A percentile compares a stretch with the other conserved stretches of the same genome.
Conservation (phyloP, 1,140 invertebrate species). For the Temnothorax curvispinosus region DNA sequence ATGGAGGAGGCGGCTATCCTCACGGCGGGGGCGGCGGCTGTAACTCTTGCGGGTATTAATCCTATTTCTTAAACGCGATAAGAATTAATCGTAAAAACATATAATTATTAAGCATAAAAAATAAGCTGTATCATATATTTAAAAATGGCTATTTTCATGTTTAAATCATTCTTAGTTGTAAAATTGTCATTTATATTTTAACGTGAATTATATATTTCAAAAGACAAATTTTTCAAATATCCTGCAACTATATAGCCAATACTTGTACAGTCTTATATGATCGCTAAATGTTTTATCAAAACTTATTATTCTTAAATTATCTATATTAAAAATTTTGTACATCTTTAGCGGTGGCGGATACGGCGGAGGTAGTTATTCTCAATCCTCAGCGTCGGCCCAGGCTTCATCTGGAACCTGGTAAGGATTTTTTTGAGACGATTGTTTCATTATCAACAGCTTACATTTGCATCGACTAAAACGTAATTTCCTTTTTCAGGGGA, state of each 20-base stretch:
- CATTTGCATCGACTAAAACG: not conserved
- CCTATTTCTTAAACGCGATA: not conserved
- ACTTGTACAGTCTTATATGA: not conserved
- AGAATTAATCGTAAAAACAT: not conserved
- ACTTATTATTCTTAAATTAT: not conserved
- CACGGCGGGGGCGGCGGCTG: conserved; percentile 29
- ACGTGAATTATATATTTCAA: not conserved
- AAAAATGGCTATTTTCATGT: not conserved
- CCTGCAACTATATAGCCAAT: not conserved
- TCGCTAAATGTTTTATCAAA: not conserved
- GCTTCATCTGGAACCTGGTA: conserved; percentile 71
- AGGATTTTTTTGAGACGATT: not conserved
- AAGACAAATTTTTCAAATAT: not conserved
- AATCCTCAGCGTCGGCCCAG: conserved; percentile 70
- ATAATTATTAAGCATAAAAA: not conserved
- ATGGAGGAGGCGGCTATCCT: not conserved
- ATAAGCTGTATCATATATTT: not conserved
- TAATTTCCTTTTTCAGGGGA: conserved; percentile 62
- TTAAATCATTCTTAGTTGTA: not conserved
- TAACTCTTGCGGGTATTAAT: conserved; percentile 37
- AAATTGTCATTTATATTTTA: not conserved
- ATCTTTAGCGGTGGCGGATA: conserved; percentile 7
- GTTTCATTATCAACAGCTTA: not conserved
- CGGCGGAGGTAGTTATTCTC: conserved; percentile 53
- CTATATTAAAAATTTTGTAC: not conserved